phyloP scores from a whole-genome alignment of 2,113 vertebrate species.

The Ailuropoda melanoleuca region DNA sequence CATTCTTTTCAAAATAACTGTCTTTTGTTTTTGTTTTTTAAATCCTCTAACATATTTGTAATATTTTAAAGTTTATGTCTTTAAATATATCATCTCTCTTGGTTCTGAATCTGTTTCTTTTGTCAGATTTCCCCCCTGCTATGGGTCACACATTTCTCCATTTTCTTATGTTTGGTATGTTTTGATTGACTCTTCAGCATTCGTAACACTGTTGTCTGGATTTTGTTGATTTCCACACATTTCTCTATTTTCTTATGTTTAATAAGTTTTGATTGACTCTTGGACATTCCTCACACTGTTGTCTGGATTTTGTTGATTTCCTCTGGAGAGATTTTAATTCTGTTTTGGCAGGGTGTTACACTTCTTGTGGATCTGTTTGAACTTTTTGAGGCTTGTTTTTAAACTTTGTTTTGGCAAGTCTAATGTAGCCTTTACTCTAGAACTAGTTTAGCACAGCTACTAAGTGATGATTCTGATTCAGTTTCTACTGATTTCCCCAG shows the following conservation, averaged over 20 bases:
- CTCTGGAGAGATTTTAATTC: background rate
- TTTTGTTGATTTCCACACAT: conserved; percentile 29
- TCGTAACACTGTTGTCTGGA: background rate
- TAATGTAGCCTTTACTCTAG: background rate
- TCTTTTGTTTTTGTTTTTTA: background rate
- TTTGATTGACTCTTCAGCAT: background rate
- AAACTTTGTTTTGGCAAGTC: background rate
- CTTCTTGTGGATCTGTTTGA: background rate
- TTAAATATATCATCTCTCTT: background rate
- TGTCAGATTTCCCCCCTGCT: background rate
- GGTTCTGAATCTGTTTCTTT: background rate
- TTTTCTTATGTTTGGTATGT: conserved; percentile 27
- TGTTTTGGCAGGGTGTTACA: conserved; percentile 3
- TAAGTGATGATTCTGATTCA: background rate
- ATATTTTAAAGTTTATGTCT: conserved; percentile 31
- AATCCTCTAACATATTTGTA: background rate
- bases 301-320: conserved; percentile 44
- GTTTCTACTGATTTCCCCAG: background rate
- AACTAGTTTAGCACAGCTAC: background rate
- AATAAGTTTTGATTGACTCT: conserved; percentile 25
- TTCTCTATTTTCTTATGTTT: background rate
- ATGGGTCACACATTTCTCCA: background rate
- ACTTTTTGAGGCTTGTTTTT: background rate
- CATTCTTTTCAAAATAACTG: conserved; percentile 13
- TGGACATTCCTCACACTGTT: background rate